phyloP scores from a whole-genome alignment of 2,797 vertebrate species.

The Passerculus sandwichensis region DNA sequence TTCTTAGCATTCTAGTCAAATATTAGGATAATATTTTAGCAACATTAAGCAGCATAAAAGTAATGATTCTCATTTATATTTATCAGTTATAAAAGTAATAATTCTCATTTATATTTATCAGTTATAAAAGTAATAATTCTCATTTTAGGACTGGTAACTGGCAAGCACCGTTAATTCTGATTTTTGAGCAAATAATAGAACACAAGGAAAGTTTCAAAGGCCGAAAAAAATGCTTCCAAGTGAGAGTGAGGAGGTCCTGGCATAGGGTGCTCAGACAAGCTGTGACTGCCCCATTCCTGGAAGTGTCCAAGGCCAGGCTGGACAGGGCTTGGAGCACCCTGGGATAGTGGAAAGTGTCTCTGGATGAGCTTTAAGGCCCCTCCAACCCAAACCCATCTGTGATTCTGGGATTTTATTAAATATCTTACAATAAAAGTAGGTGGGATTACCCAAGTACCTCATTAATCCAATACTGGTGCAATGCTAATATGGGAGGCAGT shows the following conservation, averaged over 20 bases:
- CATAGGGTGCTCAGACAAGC: neutral
- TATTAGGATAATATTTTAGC: neutral
- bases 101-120: neutral
- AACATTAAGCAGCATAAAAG: neutral
- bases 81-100: neutral
- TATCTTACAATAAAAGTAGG: neutral
- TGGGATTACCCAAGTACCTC: neutral
- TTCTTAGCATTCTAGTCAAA: neutral
- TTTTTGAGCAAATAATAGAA: neutral
- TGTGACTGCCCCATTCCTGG: neutral
- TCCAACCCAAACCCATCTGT: neutral
- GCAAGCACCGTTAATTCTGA: neutral
- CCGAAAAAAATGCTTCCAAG: neutral
- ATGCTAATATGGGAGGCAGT: neutral
- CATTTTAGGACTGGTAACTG: neutral
- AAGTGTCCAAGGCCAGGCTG: neutral
- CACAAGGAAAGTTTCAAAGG: neutral
- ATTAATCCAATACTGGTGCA: neutral
- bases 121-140: neutral
- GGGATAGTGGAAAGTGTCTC: neutral
- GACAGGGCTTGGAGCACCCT: rapidly evolving
- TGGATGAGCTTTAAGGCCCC: neutral
- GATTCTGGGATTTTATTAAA: neutral
- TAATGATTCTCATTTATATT: neutral
- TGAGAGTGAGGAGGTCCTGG: neutral